Conservation (phyloP, 2,888 invertebrate genomes). For the Rhamphomyia laevipes region DNA sequence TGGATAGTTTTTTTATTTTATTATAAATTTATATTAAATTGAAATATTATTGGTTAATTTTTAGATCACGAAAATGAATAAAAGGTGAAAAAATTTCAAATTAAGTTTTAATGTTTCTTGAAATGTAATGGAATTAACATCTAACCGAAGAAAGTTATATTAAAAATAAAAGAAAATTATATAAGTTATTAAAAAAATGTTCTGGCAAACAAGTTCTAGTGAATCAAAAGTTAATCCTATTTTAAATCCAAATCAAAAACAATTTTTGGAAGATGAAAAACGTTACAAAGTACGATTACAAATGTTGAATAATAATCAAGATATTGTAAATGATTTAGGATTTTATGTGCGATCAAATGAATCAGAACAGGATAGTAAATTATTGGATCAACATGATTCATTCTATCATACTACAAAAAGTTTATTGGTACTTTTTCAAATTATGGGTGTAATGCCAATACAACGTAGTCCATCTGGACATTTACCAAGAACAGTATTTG, state of each 20-base stretch:
- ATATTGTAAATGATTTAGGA: not conserved
- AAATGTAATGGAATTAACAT: no score
- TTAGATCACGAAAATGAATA: no score
- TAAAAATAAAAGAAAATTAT: no score
- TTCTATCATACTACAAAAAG: conserved; percentile 61
- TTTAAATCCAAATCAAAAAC: conserved; percentile 37
- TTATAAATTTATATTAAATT: no score
- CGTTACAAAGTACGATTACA: conserved; percentile 29
- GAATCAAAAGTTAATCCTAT: conserved; percentile 26
- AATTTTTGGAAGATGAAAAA: conserved; percentile 33
- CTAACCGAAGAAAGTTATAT: no score
- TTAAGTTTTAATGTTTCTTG: no score
- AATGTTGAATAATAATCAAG: conserved; percentile 4
- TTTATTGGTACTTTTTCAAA: conserved; percentile 56
- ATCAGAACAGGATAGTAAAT: conserved; percentile 37
- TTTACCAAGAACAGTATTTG: conserved; percentile 44
- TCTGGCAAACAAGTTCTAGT: not conserved
- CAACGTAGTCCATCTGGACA: conserved; percentile 47
- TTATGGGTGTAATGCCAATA: conserved; percentile 66
- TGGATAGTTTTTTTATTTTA: no score
- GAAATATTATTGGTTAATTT: no score
- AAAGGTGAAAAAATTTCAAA: no score
- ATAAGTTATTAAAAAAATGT: not conserved
- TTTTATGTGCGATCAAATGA: conserved; percentile 29
- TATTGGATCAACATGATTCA: conserved; percentile 54